Conservation (phyloP, 2,797 vertebrate genomes). For the Cichlasoma orientale region DNA sequence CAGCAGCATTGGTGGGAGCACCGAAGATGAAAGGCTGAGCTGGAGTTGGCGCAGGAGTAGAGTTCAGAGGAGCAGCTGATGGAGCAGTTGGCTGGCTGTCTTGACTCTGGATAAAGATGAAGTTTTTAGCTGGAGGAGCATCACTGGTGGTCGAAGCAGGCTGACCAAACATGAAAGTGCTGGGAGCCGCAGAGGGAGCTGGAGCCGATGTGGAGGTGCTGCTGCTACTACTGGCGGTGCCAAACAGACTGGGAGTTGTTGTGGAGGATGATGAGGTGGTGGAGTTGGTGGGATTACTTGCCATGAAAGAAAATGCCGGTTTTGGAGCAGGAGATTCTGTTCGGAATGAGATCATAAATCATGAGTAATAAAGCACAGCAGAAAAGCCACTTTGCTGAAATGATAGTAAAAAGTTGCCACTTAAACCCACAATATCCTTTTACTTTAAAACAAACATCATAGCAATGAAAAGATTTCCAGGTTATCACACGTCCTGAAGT, state of each 20-base stretch:
- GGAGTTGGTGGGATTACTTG: slow-evolving; percentile 75
- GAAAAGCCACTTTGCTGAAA: background rate
- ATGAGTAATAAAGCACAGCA: background rate
- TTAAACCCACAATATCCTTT: background rate
- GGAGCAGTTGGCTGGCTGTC: slow-evolving; percentile 78
- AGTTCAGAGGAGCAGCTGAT: slow-evolving; percentile 74
- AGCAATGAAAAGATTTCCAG: background rate
- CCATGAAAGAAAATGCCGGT: slow-evolving; percentile 86
- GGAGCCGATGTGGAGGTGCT: slow-evolving; percentile 51
- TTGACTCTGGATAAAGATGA: slow-evolving; percentile 88
- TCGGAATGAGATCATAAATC: background rate
- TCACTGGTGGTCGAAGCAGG: slow-evolving; percentile 77
- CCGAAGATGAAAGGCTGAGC: slow-evolving; percentile 88
- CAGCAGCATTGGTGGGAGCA: slow-evolving; percentile 67
- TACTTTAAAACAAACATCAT: background rate
- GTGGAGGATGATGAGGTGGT: slow-evolving; percentile 74
- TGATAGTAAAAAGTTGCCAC: too few species aligned
- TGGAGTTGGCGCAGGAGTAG: slow-evolving; percentile 50
- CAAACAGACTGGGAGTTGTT: slow-evolving; percentile 79
- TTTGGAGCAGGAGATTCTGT: slow-evolving; percentile 84
- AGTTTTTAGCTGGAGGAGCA: slow-evolving; percentile 80
- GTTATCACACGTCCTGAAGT: background rate
- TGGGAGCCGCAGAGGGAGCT: slow-evolving; percentile 59
- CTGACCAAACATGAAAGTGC: slow-evolving; percentile 89
- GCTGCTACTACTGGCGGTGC: slow-evolving; percentile 52